phyloP scores from a whole-genome alignment of 2,797 vertebrate species.

The Emydoidea blandingii region DNA sequence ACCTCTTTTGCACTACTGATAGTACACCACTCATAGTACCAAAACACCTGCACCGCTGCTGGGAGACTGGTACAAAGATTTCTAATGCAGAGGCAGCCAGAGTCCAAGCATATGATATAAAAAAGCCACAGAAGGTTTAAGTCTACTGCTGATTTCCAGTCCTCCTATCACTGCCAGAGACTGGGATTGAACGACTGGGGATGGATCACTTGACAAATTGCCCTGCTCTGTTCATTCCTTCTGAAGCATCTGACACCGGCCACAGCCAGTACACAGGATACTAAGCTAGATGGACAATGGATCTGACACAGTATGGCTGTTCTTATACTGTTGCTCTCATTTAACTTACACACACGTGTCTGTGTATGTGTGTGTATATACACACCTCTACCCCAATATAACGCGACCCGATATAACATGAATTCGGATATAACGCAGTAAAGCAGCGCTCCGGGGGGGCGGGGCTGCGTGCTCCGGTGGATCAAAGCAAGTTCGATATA shows the following conservation, averaged over 20 bases:
- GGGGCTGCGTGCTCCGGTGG: too few relatives aligned
- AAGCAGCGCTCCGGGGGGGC: too few relatives aligned
- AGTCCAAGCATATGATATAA: neutral
- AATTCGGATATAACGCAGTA: too few relatives aligned
- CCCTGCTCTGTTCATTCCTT: neutral
- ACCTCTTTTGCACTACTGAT: neutral
- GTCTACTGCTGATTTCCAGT: neutral
- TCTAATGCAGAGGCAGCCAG: neutral
- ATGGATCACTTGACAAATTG: neutral
- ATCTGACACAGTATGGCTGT: neutral
- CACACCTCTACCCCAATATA: too few relatives aligned
- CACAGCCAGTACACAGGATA: neutral
- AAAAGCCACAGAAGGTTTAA: neutral
- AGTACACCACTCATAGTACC: neutral
- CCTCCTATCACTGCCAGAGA: too few relatives aligned
- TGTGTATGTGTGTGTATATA: neutral
- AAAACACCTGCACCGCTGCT: accelerated
- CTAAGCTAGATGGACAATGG: neutral
- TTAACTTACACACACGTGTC: neutral
- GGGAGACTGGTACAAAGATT: neutral
- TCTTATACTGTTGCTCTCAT: neutral
- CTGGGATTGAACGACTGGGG: neutral
- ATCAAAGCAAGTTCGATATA: too few relatives aligned
- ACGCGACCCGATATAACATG: too few relatives aligned
- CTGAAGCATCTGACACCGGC: neutral